Evolutionary conservation across 2,797 vertebrate species (phyloP), one percentile per base, ranked within the genome.

Genomic region (Xiphophorus birchmanni): DNA sequence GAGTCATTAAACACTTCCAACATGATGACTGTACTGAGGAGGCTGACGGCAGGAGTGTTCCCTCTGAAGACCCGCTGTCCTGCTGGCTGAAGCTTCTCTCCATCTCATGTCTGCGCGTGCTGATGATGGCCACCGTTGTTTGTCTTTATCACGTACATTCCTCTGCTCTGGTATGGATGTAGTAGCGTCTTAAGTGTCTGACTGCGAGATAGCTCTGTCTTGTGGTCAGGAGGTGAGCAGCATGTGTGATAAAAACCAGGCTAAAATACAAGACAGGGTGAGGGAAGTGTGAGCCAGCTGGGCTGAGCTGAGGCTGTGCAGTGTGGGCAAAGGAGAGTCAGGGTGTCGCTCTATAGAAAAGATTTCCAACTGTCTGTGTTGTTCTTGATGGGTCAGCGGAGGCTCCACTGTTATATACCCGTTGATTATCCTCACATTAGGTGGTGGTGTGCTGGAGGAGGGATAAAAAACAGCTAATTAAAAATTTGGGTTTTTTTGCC

Each of bases 351-450:
- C 83, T 9, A 67, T 82, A 5, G 78, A 5, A 3, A 78, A 69
- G 73, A 80, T 65, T 13, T 90, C 86, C 17, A 71, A 82, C 83
- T 83, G 84, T 63, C 90, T 92, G 82, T 92, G 95, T 72, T 95
- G 97, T 90, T 97, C 93, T 29, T 96, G 95, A 81, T 94, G 95
- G 89, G 95, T 97, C 67, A 95, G 88, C 3, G 95, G 95, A 72
- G 98, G 94, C 73, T 96, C 96, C 88, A 96, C 95, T 0, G 98
- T 98, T 87, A 96, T 93, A 4, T 98, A 96, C 84, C 96, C 96
- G 2, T 97, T 96, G 37, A 96, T 96, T 91, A 97, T 96, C 92
- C 95, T 96, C 88, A 96, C 85, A n/a, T 94, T 96, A 11, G 97
- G 96, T 32, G 96, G 93, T 0, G 96, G 94, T 5, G 96, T 97